phyloP scores from a whole-genome alignment of 2,797 vertebrate species.

The Intellagama lesueurii region DNA sequence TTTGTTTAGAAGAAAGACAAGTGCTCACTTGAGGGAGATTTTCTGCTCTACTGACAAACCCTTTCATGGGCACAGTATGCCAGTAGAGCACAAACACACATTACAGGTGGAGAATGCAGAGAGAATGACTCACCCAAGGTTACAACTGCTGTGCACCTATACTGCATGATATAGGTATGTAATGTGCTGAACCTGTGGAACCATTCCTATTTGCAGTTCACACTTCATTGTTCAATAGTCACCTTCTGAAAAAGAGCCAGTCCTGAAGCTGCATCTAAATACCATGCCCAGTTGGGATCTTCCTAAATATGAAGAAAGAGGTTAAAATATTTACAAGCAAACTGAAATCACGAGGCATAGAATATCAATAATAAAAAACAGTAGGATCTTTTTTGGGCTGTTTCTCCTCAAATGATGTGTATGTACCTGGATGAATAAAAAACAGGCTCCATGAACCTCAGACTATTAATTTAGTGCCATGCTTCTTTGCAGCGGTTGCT shows the following conservation, averaged over 20 bases:
- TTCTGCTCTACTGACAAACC: no score
- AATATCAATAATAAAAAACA: slow-evolving; percentile 57
- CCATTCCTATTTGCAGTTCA: slow-evolving; percentile 16
- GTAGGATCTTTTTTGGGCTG: slow-evolving; percentile 61
- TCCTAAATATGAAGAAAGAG: slow-evolving; percentile 34
- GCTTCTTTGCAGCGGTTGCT: slow-evolving; percentile 59
- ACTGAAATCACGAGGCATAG: slow-evolving; percentile 43
- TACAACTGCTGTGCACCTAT: not conserved
- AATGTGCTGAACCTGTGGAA: not conserved
- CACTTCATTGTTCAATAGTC: not conserved
- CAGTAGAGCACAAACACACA: no score
- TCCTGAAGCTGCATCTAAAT: slow-evolving; percentile 4
- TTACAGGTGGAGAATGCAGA: not conserved
- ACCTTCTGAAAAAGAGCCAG: not conserved
- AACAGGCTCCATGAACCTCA: slow-evolving; percentile 23
- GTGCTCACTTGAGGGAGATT: no score
- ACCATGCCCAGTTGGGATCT: slow-evolving; percentile 47
- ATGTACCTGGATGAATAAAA: slow-evolving; percentile 40
- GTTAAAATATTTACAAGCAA: slow-evolving; percentile 53
- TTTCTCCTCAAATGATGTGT: slow-evolving; percentile 55
- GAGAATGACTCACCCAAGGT: not conserved
- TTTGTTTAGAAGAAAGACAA: no score
- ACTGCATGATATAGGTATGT: not conserved
- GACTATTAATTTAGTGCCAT: slow-evolving; percentile 70
- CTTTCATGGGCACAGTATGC: no score